Conservation (phyloP, 2,797 vertebrate genomes). For the Apogon talboti region DNA sequence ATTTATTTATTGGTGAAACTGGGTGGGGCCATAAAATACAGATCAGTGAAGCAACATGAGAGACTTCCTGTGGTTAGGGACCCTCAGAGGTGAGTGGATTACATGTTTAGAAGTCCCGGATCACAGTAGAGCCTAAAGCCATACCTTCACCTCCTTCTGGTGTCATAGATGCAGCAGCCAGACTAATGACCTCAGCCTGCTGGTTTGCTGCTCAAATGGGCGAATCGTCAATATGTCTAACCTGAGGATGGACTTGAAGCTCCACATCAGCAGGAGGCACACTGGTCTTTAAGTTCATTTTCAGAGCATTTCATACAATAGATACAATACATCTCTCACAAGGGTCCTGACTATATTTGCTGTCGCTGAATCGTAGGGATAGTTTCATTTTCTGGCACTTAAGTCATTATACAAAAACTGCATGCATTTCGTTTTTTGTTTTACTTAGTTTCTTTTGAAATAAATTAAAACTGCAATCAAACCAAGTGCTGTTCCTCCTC, state of each 20-base stretch:
- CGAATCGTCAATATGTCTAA: slow-evolving; percentile 67
- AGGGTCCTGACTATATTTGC: background rate
- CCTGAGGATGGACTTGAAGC: slow-evolving; percentile 59
- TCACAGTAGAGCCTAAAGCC: slow-evolving; percentile 76
- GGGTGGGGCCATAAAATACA: slow-evolving; percentile 45
- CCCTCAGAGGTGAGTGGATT: slow-evolving; percentile 68
- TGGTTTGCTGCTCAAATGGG: slow-evolving; percentile 44
- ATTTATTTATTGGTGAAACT: slow-evolving; percentile 20
- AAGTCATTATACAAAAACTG: too few relatives aligned
- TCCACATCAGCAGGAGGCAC: slow-evolving; percentile 54
- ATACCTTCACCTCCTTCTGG: slow-evolving; percentile 72
- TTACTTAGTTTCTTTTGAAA: too few relatives aligned
- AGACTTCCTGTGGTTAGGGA: slow-evolving; percentile 75
- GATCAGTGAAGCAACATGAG: slow-evolving; percentile 70
- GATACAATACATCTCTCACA: slow-evolving; percentile 4
- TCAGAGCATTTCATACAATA: slow-evolving; percentile 19
- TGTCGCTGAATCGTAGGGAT: background rate
- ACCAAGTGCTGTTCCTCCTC: background rate
- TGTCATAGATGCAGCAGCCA: slow-evolving; percentile 47
- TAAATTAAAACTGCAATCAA: too few relatives aligned
- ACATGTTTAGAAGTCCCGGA: slow-evolving; percentile 75
- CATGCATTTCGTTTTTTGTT: too few relatives aligned
- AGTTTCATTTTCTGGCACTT: background rate
- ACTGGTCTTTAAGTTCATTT: slow-evolving; percentile 30
- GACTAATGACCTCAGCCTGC: slow-evolving; percentile 67